These are phyloP conservation scores for Phengaris arion DNA, from an alignment of 2,888 invertebrate genomes.

Conservation along the genomic window DNA sequence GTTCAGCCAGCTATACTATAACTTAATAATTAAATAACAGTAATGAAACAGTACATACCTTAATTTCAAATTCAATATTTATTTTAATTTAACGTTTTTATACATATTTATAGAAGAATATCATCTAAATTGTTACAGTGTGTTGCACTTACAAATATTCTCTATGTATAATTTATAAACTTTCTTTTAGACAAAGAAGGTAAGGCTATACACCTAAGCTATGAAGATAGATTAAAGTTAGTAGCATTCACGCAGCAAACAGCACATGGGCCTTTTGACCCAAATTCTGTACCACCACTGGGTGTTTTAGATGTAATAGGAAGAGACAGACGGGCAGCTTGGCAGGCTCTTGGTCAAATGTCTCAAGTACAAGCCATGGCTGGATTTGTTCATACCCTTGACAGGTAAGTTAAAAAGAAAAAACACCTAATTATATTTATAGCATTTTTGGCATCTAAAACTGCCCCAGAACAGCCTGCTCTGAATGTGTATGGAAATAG, in stretches of 20 bases:
- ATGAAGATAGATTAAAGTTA: constrained; percentile 94
- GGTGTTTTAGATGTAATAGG: constrained; percentile 98
- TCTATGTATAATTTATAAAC: background rate
- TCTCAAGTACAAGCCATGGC: constrained; percentile 93
- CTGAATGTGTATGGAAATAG: too few relatives aligned
- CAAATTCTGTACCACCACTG: constrained; percentile 86
- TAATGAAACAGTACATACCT: background rate
- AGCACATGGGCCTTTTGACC: constrained; percentile 88
- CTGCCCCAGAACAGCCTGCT: background rate
- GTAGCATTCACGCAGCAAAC: constrained; percentile 97
- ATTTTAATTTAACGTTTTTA: background rate
- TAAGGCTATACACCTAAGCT: constrained; percentile 96
- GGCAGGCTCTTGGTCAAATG: constrained; percentile 94
- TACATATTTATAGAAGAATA: background rate
- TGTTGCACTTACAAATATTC: too few relatives aligned
- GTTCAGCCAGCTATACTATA: background rate
- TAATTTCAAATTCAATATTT: background rate
- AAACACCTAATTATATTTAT: background rate
- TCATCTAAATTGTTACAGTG: background rate
- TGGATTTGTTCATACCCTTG: constrained; percentile 93
- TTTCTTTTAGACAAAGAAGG: constrained; percentile 90
- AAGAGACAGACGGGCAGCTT: constrained; percentile 93
- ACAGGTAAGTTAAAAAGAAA: constrained; percentile 66
- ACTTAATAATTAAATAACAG: background rate
- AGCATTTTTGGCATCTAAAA: background rate